Conservation (phyloP, 2,797 vertebrate species). For the Pseudochromis fuscus region DNA sequence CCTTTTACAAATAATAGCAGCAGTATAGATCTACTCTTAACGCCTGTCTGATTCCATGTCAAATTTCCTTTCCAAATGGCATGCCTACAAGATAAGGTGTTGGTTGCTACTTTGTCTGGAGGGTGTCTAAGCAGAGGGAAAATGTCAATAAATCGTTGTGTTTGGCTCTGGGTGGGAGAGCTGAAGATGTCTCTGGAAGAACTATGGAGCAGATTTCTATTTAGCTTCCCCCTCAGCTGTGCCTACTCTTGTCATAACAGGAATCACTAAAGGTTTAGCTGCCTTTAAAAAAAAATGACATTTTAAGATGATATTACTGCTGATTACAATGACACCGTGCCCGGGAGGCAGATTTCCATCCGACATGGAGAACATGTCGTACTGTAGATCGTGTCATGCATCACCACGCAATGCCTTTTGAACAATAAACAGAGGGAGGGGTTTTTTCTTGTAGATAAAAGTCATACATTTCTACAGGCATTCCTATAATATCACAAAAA, state of each 20-base stretch:
- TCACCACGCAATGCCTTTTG: conserved; percentile 55
- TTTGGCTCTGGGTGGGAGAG: conserved; percentile 68
- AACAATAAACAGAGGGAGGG: conserved; percentile 32
- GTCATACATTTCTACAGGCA: conserved; percentile 66
- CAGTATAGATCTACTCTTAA: conserved; percentile 64
- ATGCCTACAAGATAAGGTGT: conserved; percentile 73
- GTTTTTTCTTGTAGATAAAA: conserved; percentile 60
- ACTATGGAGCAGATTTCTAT: conserved; percentile 65
- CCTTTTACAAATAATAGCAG: conserved; percentile 59
- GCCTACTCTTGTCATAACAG: conserved; percentile 64
- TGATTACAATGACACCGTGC: conserved; percentile 73
- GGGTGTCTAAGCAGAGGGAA: conserved; percentile 70
- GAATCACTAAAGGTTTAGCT: conserved; percentile 65
- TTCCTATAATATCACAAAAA: conserved; percentile 42
- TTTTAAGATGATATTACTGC: conserved; percentile 77
- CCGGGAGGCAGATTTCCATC: conserved; percentile 67
- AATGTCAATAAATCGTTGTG: conserved; percentile 83
- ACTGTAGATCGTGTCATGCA: conserved; percentile 67
- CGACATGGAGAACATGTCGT: conserved; percentile 60
- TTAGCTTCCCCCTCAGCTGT: conserved; percentile 70
- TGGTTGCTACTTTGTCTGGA: conserved; percentile 65
- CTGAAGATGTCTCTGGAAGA: conserved; percentile 65
- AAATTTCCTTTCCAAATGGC: conserved; percentile 64
- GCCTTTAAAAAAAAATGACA: conserved; percentile 72
- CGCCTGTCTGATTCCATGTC: conserved; percentile 66